Conservation (phyloP, 2,888 invertebrate genomes). For the Dasypogon diadema region DNA sequence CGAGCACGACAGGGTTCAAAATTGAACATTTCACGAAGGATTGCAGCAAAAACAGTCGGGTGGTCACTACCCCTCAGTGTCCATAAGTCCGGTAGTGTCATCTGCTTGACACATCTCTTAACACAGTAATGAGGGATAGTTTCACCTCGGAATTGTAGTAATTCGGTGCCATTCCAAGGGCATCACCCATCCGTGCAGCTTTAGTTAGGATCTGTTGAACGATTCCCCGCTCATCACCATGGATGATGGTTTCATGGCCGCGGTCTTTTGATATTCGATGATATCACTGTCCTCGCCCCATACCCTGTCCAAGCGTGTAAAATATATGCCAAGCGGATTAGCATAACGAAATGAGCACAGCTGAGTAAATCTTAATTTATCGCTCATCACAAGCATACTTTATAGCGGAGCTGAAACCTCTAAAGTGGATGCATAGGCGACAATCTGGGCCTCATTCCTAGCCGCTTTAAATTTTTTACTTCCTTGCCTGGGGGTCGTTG, state of each 20-base stretch:
- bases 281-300: no score
- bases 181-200: no score
- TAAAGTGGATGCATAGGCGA: not conserved
- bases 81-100: not conserved
- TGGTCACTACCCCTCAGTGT: no score
- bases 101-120: not conserved
- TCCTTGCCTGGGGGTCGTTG: slow-evolving; percentile 7
- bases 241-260: not conserved
- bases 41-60: no score
- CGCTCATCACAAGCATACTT: slow-evolving; percentile 23
- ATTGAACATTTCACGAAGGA: no score
- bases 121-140: not conserved
- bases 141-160: not conserved
- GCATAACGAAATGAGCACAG: slow-evolving; percentile 36
- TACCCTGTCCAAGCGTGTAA: no score
- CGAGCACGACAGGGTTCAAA: no score
- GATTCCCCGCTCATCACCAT: no score
- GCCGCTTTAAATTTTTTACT: not conserved
- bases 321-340: slow-evolving; percentile 7
- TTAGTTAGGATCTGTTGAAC: no score
- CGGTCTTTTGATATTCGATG: slow-evolving; percentile 1
- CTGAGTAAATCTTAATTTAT: slow-evolving; percentile 33
- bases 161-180: not conserved
- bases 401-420: not conserved
- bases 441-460: not conserved